These are phyloP conservation scores for Vulpes ferrilata DNA, from an alignment of 2,113 vertebrate genomes.

Conservation along the genomic window DNA sequence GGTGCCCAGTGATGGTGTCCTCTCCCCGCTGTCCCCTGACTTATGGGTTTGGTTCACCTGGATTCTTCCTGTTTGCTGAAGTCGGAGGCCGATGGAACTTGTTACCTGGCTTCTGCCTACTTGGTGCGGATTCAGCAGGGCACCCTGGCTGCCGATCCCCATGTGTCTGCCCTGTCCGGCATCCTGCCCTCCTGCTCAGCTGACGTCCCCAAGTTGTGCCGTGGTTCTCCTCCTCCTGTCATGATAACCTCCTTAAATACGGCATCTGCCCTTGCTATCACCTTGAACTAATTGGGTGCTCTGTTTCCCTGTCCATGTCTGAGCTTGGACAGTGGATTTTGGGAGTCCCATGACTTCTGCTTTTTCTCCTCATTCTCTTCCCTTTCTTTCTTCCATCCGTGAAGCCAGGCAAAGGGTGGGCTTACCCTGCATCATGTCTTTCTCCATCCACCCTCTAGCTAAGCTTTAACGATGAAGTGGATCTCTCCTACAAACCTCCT, in stretches of 20 bases:
- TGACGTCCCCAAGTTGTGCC: background rate
- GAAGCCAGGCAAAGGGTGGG: background rate
- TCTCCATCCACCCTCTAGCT: background rate
- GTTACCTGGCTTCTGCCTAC: background rate
- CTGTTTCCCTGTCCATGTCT: background rate
- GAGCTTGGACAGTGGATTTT: background rate
- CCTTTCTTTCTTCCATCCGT: background rate
- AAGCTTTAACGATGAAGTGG: background rate
- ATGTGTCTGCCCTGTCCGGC: background rate
- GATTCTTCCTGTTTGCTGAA: background rate
- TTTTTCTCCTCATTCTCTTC: background rate
- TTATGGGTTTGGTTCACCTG: background rate
- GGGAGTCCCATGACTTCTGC: background rate
- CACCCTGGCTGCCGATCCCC: background rate
- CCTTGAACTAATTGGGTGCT: background rate
- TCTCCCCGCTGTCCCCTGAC: background rate
- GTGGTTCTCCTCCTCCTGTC: background rate
- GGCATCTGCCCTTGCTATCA: background rate
- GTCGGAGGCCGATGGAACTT: background rate
- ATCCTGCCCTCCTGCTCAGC: background rate
- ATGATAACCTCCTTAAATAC: background rate
- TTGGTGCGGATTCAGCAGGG: background rate
- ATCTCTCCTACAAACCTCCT: background rate
- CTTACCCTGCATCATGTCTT: background rate
- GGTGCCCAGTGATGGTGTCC: background rate